These are phyloP conservation scores for Monodelphis domestica DNA, from an alignment of 2,797 vertebrate species.

Conservation along the genomic window DNA sequence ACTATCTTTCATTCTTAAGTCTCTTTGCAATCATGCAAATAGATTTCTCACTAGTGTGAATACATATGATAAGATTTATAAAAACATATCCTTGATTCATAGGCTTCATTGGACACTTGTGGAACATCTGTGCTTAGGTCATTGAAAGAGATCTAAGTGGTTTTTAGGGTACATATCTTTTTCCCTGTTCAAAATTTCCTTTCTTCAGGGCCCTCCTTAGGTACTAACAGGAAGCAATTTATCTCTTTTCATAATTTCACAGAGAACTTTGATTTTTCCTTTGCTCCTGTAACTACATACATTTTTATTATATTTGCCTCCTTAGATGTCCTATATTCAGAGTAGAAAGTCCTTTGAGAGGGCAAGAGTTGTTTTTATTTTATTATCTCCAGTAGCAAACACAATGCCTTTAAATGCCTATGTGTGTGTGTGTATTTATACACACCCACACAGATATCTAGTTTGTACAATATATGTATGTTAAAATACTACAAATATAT, in stretches of 20 bases:
- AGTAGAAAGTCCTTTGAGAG: neutral
- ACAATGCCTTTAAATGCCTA: neutral
- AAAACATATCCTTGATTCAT: constrained; percentile 46
- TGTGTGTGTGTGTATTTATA: no score
- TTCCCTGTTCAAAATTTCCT: neutral
- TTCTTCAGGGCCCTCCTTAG: neutral
- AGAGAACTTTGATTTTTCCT: neutral
- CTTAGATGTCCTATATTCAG: neutral
- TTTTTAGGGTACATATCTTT: constrained; percentile 29
- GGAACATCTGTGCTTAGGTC: constrained; percentile 23
- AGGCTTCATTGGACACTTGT: constrained; percentile 45
- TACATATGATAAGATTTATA: constrained; percentile 51
- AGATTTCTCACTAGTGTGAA: constrained; percentile 41
- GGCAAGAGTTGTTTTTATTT: neutral
- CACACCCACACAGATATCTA: no score
- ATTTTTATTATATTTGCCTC: neutral
- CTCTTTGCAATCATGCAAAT: neutral
- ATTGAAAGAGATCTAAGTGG: constrained; percentile 12
- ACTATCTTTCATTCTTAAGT: constrained; percentile 60
- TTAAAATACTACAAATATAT: neutral
- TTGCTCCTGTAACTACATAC: neutral
- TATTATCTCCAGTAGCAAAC: neutral
- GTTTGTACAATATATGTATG: no score
- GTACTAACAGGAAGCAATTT: neutral
- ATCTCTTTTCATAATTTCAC: neutral